These are phyloP conservation scores for Molossus molossus DNA, from an alignment of 2,797 vertebrate species.

Conservation along the genomic window DNA sequence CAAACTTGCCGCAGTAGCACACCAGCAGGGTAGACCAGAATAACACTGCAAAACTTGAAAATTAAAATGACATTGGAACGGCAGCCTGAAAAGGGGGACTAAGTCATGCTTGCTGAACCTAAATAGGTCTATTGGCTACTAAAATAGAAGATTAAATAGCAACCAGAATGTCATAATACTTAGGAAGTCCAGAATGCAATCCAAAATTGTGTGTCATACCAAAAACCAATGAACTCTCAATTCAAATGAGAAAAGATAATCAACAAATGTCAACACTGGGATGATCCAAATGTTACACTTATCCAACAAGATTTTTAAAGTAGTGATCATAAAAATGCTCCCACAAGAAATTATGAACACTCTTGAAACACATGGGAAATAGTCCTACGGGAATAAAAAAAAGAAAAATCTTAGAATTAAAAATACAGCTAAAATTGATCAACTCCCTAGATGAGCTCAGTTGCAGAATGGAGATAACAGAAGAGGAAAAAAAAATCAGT, in stretches of 20 bases:
- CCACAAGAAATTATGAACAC: not conserved
- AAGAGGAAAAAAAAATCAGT: fast-evolving
- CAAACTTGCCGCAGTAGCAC: not conserved
- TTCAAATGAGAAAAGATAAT: constrained; percentile 47
- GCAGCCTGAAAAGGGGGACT: not conserved
- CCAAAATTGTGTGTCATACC: constrained; percentile 8
- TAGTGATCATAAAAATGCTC: not conserved
- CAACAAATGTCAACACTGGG: not conserved
- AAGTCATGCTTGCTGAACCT: not conserved
- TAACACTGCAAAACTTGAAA: not conserved
- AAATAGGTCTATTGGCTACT: not conserved
- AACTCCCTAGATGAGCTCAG: not conserved
- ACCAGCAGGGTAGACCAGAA: not conserved
- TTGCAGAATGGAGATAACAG: not conserved
- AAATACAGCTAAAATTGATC: not conserved
- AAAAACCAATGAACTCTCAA: constrained; percentile 6
- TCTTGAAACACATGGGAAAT: constrained; percentile 9
- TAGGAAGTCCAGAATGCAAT: not conserved
- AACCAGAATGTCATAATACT: not conserved
- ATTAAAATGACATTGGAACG: not conserved
- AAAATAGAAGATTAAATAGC: constrained; percentile 48
- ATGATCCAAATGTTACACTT: constrained; percentile 39
- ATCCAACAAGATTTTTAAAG: constrained; percentile 44
- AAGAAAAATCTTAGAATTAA: constrained; percentile 13
- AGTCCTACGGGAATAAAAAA: not conserved